A percentile compares a stretch with the other conserved stretches of the same genome.
Evolutionary conservation across 2,797 vertebrate genomes (phyloP).

Genomic region (Nannoperca obscura): DNA sequence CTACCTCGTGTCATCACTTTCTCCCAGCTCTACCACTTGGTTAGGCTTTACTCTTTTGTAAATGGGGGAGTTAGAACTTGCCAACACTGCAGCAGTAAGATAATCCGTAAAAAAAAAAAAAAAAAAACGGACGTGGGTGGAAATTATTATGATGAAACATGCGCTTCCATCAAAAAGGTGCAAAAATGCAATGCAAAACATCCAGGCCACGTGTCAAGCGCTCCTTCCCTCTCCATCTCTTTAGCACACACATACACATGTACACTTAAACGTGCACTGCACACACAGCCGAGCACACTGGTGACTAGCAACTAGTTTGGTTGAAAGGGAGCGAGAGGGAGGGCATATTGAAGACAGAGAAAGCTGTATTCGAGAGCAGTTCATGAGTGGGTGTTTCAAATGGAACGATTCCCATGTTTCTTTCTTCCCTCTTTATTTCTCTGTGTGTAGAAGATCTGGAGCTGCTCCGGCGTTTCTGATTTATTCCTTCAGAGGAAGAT

Average conservation of each 20-base stretch:
- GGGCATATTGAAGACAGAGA: slow-evolving; percentile 20
- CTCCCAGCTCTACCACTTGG: slow-evolving; percentile 39
- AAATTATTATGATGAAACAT: slow-evolving; percentile 67
- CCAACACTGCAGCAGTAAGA: slow-evolving; percentile 65
- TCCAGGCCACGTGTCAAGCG: slow-evolving; percentile 9
- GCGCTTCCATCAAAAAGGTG: slow-evolving; percentile 54
- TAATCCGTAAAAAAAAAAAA: slow-evolving; percentile 67
- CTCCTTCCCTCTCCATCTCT: slow-evolving; percentile 15
- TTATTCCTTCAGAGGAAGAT: slow-evolving; percentile 41
- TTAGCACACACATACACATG: not conserved
- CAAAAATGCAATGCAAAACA: slow-evolving; percentile 24
- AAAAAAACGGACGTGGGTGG: slow-evolving; percentile 64
- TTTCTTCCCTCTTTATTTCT: slow-evolving; percentile 9
- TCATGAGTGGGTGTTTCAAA: slow-evolving; percentile 64
- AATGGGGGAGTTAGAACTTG: slow-evolving; percentile 58
- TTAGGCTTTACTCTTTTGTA: slow-evolving; percentile 57
- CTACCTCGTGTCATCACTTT: slow-evolving; percentile 51
- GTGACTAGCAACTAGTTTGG: slow-evolving; percentile 32
- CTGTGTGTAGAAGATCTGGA: slow-evolving; percentile 24
- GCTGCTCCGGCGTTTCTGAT: slow-evolving; percentile 26
- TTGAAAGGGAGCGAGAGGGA: slow-evolving; percentile 25
- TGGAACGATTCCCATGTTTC: slow-evolving; percentile 47
- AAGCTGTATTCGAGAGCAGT: slow-evolving; percentile 54
- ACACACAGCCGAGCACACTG: slow-evolving; percentile 21
- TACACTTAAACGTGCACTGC: slow-evolving; percentile 9